phyloP scores from a whole-genome alignment of 2,888 invertebrate species.

The Aethes cnicana region DNA sequence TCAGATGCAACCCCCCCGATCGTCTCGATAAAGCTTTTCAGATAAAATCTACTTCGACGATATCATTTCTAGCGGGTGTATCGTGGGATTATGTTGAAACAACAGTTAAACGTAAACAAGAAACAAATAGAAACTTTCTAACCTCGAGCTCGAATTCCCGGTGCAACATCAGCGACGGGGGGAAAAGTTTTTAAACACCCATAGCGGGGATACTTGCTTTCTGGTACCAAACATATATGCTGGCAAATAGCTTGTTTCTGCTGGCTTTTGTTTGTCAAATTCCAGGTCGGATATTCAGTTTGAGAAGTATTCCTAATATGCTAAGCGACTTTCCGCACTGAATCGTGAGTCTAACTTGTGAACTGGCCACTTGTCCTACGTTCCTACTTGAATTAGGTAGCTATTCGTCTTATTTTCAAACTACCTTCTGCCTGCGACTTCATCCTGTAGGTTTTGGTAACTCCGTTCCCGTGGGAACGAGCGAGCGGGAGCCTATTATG shows the following conservation, averaged over 20 bases:
- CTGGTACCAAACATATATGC: slow-evolving; percentile 24
- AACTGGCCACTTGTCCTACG: too few species aligned
- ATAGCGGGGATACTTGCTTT: slow-evolving; percentile 22
- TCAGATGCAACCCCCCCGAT: slow-evolving; percentile 11
- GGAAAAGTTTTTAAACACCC: slow-evolving; percentile 29
- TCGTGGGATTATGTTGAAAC: slow-evolving; percentile 24
- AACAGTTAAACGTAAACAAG: slow-evolving; percentile 27
- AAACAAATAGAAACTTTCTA: slow-evolving; percentile 29
- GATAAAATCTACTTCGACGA: slow-evolving; percentile 12
- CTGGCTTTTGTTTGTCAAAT: slow-evolving; percentile 11
- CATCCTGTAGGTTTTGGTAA: too few species aligned
- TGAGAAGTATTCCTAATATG: too few species aligned
- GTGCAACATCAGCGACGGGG: slow-evolving; percentile 25
- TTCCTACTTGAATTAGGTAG: too few species aligned
- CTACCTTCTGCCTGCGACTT: too few species aligned
- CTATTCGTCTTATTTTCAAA: too few species aligned
- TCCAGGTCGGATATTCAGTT: background rate
- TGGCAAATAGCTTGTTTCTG: slow-evolving; percentile 7
- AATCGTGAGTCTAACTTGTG: too few species aligned
- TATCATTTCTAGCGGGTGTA: slow-evolving; percentile 14
- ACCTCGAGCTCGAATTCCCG: slow-evolving; percentile 26
- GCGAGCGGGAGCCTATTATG: too few species aligned
- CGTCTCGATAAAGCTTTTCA: slow-evolving; percentile 10
- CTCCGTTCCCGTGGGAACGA: too few species aligned
- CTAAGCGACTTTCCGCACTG: too few species aligned